Evolutionary conservation across 2,888 invertebrate genomes (phyloP), one percentile per base, ranked within the genome.

Genomic region (Catocala fraxini): DNA sequence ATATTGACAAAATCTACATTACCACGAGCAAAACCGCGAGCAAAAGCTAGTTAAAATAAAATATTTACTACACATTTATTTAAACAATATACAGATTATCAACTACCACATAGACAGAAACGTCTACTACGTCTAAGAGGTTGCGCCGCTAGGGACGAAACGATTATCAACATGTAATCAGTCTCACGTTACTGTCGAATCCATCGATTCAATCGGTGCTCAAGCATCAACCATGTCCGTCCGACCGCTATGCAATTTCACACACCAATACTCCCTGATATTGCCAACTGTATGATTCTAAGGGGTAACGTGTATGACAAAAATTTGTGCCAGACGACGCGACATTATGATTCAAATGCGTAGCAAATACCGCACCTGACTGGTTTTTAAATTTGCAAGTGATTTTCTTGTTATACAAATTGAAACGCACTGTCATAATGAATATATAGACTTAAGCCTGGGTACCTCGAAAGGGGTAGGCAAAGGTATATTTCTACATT

Each of bases 211-310:
- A 75, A 76, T 80, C 75, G 65, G 61, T 76, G 71, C 63, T 78
- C 72, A 80, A 73, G 74, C 71, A 63, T 68, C 73, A 54, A 52
- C 61, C 68, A 57, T 56, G 70, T 54, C 59, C 64, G 68, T 67
- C 76, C 71, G 80, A 82, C 82, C 80, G 84, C 79, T 70, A 83
- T 83, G 86, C 88, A 90, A 89, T 90, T 89, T 89, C 89, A 86
- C 89, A 88, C 85, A 70, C 81, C 86, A 80, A 81, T 83, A 82
- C 78, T 63, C 83, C 46, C 78, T 82, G 87, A 89, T 89, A 89
- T 89, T 87, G 81, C 87, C 83, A 80, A 85, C 79, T 70, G 72
- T 79, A 77, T 68, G 64, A 51, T 68, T 69, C 82, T 80, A 71
- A 71, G 63, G 78, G 70, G 64, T 69, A 73, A 75, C 73, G 70